Conservation (phyloP, 2,888 invertebrate genomes). For the Dicycla oo region DNA sequence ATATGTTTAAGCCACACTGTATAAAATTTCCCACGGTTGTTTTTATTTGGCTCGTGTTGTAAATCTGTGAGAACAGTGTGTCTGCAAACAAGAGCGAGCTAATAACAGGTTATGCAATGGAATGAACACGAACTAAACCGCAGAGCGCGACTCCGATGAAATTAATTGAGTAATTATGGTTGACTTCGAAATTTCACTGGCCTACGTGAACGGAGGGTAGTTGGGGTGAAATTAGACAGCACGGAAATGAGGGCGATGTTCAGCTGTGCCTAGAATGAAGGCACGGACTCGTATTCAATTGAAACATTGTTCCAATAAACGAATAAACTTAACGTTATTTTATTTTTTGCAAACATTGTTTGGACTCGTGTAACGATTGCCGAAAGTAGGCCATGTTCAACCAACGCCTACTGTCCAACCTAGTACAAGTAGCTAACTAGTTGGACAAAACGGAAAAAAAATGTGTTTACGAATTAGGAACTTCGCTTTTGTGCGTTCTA, state of each 20-base stretch:
- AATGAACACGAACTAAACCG: slow-evolving; percentile 75
- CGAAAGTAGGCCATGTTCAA: slow-evolving; percentile 30
- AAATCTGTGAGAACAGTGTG: slow-evolving; percentile 80
- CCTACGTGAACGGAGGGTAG: slow-evolving; percentile 53
- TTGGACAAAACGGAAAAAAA: slow-evolving; percentile 11
- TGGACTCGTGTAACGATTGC: slow-evolving; percentile 26
- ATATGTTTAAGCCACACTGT: slow-evolving; percentile 71
- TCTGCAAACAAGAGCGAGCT: slow-evolving; percentile 80
- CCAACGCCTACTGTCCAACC: slow-evolving; percentile 28
- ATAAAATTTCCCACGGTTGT: slow-evolving; percentile 80
- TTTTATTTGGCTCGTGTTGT: slow-evolving; percentile 77
- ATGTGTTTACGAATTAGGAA: slow-evolving; percentile 3
- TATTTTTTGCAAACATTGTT: slow-evolving; percentile 32
- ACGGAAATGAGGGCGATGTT: slow-evolving; percentile 66
- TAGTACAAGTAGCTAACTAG: slow-evolving; percentile 32
- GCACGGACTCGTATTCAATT: slow-evolving; percentile 41
- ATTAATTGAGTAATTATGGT: slow-evolving; percentile 81
- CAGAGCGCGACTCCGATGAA: slow-evolving; percentile 69
- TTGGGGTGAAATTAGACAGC: slow-evolving; percentile 65
- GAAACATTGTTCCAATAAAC: slow-evolving; percentile 46
- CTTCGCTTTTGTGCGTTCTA: slow-evolving; percentile 13
- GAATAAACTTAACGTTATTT: slow-evolving; percentile 17
- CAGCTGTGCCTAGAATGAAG: slow-evolving; percentile 46
- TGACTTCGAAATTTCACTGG: slow-evolving; percentile 72
- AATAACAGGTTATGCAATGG: slow-evolving; percentile 83